Base-by-base conservation (phyloP, 2,888 invertebrate genomes). In the Amblyjoppa proteus region DNA sequence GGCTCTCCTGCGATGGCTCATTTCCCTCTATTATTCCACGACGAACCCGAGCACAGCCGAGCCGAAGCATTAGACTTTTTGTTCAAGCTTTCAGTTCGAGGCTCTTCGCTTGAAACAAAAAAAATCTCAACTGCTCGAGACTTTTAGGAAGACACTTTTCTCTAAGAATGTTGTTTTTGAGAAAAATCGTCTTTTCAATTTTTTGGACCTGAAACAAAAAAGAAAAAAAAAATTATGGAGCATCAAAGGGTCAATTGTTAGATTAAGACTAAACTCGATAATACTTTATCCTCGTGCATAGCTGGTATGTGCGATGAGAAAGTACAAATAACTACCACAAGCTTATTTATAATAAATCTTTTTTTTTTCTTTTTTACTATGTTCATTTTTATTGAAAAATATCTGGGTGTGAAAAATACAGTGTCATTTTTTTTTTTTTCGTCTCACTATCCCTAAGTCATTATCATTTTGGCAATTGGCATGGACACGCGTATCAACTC, bases 321-420 rank as follows among this genome's bases (percentile, higher is more conserved):
- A n/a, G n/a, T 68, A 53, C 31, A 45, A 71, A 25, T 13, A 56
- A 20, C 61, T 70, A 53, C 53, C 7, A 41, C 28, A 6, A 28
- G 11, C 13, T 28, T 45, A 45, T 49, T 13, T 53, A 53, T 16
- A 61, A 31, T 34, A 61, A 11, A 13, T 16, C 66, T 51, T 74
- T 38, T 66, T 80, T 85, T 87, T 20, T 20, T 20, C n/a, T 20
- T 20, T 90, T 88, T 89, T 87, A 87, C 90, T 90, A 90, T 88
- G 87, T 88, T 90, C 90, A 89, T 93, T 93, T 53, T 93, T 93
- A 93, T 93, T 93, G 89, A 93, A 93, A 93, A 93, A 93, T 93
- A 93, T 91, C 88, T 92, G 88, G 90, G 90, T 91, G 89, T 93
- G 91, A 93, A 93, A 93, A 93, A 93, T 93, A 93, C 93, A 93